Base-by-base conservation (phyloP, 2,113 vertebrate genomes). In the Callionymus lyra region DNA sequence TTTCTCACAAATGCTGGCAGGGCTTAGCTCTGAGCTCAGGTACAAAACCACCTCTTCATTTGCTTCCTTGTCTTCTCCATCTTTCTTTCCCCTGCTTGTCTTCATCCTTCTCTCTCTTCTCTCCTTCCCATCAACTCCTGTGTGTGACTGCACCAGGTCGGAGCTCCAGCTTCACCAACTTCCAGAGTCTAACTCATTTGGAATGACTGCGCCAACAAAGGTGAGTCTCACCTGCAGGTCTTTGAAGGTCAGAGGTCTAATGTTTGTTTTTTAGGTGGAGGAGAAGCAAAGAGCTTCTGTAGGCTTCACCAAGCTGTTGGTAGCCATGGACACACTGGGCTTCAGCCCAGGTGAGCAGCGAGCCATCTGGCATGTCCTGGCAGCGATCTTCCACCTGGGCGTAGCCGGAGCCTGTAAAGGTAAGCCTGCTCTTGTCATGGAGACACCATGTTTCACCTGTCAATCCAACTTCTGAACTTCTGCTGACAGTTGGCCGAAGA, bases 321-420 rank as follows among this genome's bases (percentile, higher is more conserved):
- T 68, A 1, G 91, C 95, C 81, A 90, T 98, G 94, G 87, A 80
- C 63, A 85, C 49, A 0, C 79, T 98, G 76, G 86, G 84, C 46
- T 83, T 99, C 81, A 70, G 62, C 0, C 31, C 57, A 0, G 53
- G 82, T 0, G 92, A 99, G 76, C 93, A 90, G 80, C 72, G 32
- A 1, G 90, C 89, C 1, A 48, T 94, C 34, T 99, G 94, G 94
- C 84, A 85, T 0, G 55, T 99, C 38, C 49, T 97, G 70, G 93
- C 93, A 0, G 85, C 74, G 14, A 92, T 99, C 53, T 95, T 90
- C 72, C 95, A 98, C 72, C 86, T 99, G 15, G 93, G 95, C 9
- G 88, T 70, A 0, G 94, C 95, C 0, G 93, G 95, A 0, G 86
- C 86, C 10, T 94, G 92, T 42, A 94, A 83, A 96, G 95, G 94